Evolutionary conservation across 2,797 vertebrate species (phyloP), one percentile per base, ranked within the genome.

Genomic region (Streptopelia turtur): DNA sequence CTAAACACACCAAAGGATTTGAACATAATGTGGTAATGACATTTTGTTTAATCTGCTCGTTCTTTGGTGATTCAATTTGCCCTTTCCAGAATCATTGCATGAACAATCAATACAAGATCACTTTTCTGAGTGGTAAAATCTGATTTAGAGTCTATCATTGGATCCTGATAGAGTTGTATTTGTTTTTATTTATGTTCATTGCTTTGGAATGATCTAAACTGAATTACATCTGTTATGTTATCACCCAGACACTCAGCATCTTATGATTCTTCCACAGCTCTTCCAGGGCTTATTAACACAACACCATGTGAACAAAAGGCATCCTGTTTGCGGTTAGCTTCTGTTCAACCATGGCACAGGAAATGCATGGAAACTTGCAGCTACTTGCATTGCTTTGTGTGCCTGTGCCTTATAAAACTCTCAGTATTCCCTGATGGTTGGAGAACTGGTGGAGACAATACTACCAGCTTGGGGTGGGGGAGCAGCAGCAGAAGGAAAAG

Each of bases 111-210:
- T 71, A 31, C 20, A 47, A 65, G 23, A 78, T 61, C 50, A 82
- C 60, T 82, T 76, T 75, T 75, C 52, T 66, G 17, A 31, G 43
- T 45, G 31, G 16, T 70, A 72, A 89, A 84, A 92, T 79, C 47
- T 95, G 28, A 45, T 89, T 93, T 90, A 82, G 50, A 89, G 56
- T 8, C n/a, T 81, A 69, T 84, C 31, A 43, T 35, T 45, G 7
- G 63, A 16, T 79, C n/a, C 82, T 78, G 31, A 64, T 27, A 68
- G 33, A 76, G 13, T 55, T 39, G 37, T 56, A 13, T 50, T 89
- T 76, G 18, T 1, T 71, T 93, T 72, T 82, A 20, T 92, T 92
- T 89, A 23, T 69, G 30, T 76, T 89, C 56, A 52, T 79, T 76
- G 25, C 12, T 79, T 82, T 75, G 47, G 65, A 37, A 83, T 92